Base-by-base conservation (phyloP, 2,888 invertebrate genomes). In the Hofmannophila pseudospretella region DNA sequence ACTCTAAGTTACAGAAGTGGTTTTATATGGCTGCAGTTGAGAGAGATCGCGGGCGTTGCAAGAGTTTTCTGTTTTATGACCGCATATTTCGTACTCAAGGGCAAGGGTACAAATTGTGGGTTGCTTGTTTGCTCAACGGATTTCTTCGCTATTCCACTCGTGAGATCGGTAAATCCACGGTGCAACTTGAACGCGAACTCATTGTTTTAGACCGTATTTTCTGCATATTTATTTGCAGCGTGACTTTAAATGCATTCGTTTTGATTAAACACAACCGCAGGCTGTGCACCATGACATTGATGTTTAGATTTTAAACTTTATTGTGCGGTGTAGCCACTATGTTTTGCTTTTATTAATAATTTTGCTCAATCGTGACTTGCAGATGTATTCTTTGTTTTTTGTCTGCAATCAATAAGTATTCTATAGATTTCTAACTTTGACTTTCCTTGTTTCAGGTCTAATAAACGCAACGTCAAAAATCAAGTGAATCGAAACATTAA, bases 31-130 rank as follows among this genome's bases (percentile, higher is more conserved):
- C 11, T 30, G 28, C 27, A 11, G 25, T 47, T 37, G 51, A 44
- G 47, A 54, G 44, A 61, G 60, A 71, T 62, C 69, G 74, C 71
- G 72, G 67, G 65, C 58, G 68, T 68, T 62, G 68, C 56, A 60
- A 58, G 68, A 64, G 64, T 61, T 60, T 62, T 55, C 64, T 51
- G 68, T 65, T 69, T 55, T 59, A 55, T 58, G 76, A 72, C 71
- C 73, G 77, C 77, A 76, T 76, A 75, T 77, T 82, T 80, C 50
- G 63, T 58, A 65, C 62, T 61, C 82, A 85, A 85, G 82, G 82
- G 76, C 81, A 77, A 73, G 75, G 74, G 77, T 78, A 79, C 74
- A 57, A 72, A 71, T 61, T 63, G 61, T 25, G 32, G 30, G 34
- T 28, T 34, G 7, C 23, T 13, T 38, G 36, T 25, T 38, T 38